Evolutionary conservation across 2,888 invertebrate species (phyloP).

Genomic region (Eubasilissa splendida): DNA sequence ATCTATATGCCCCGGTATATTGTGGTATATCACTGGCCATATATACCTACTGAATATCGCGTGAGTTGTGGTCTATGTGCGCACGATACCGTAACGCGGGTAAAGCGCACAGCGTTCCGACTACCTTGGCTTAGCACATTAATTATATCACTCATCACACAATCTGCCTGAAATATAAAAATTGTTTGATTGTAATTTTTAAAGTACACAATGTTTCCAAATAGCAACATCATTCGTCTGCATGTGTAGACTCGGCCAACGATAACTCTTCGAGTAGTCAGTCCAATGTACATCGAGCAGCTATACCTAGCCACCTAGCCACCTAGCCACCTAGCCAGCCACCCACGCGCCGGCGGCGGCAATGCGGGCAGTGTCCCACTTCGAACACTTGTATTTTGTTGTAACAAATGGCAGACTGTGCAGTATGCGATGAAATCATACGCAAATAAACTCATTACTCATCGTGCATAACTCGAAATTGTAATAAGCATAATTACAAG

Average conservation of each 20-base stretch:
- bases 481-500: too few species aligned
- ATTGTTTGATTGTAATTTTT: too few species aligned
- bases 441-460: constrained; percentile 6
- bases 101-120: too few species aligned
- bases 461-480: too few species aligned
- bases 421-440: constrained; percentile 22
- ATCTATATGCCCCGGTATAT: too few species aligned
- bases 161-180: neutral
- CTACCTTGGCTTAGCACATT: too few species aligned
- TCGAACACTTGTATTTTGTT: constrained; percentile 14
- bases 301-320: neutral
- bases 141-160: neutral
- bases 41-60: too few species aligned
- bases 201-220: neutral
- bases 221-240: neutral
- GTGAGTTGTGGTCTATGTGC: too few species aligned
- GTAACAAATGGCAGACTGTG: constrained; percentile 28
- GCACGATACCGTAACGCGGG: too few species aligned
- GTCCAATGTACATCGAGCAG: neutral
- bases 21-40: too few species aligned
- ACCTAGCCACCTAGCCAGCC: neutral
- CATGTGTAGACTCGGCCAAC: neutral
- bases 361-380: constrained; percentile 10
- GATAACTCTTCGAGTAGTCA: too few species aligned
- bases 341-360: neutral